Conservation (phyloP, 2,888 invertebrate genomes). For the Stenolophus ochropezus region DNA sequence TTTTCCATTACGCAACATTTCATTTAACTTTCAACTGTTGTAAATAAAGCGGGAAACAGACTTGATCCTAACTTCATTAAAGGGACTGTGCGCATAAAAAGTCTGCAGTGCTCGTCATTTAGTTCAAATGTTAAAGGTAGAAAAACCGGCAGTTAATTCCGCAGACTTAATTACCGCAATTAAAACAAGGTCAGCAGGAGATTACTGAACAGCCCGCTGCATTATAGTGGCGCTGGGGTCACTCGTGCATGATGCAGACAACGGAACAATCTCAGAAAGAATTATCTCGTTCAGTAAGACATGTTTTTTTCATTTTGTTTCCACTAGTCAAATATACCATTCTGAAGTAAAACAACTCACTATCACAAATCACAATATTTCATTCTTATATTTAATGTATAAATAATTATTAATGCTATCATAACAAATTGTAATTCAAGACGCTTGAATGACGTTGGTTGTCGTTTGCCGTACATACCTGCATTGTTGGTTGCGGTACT, state of each 20-base stretch:
- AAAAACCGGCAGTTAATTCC: slow-evolving; percentile 43
- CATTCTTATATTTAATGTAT: too few relatives aligned
- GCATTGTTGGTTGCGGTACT: too few relatives aligned
- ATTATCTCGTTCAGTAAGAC: neutral
- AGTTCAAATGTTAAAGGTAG: slow-evolving; percentile 51
- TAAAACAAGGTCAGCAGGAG: slow-evolving; percentile 53
- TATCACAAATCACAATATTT: too few relatives aligned
- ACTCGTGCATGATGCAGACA: slow-evolving; percentile 34
- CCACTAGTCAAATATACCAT: too few relatives aligned
- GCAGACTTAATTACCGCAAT: slow-evolving; percentile 47
- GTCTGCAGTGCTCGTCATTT: slow-evolving; percentile 16
- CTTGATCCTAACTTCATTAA: neutral
- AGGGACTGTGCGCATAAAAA: neutral
- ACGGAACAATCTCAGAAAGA: slow-evolving; percentile 29
- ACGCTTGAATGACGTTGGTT: too few relatives aligned
- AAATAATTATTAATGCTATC: too few relatives aligned
- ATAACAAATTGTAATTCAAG: too few relatives aligned
- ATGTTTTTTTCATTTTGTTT: too few relatives aligned
- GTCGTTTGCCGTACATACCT: too few relatives aligned
- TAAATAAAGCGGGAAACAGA: neutral
- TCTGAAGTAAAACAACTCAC: too few relatives aligned
- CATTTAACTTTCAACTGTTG: neutral
- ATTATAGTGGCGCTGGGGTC: neutral
- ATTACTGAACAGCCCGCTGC: slow-evolving; percentile 53
- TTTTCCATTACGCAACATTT: neutral